phyloP scores from a whole-genome alignment of 2,888 invertebrate genomes.

The Plagodis pulveraria region DNA sequence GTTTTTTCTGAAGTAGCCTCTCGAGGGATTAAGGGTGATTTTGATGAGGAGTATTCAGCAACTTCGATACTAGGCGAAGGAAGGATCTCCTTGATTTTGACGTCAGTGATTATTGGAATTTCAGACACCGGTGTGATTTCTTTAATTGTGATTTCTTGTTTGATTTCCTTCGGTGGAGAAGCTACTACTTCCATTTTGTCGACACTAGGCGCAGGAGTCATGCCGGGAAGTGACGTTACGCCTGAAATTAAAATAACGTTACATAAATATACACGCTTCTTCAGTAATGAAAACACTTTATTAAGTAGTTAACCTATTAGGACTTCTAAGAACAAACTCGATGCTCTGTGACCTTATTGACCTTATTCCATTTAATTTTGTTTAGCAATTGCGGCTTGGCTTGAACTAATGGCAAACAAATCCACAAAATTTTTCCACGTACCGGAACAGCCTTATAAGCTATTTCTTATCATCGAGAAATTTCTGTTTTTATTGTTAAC shows the following conservation, averaged over 20 bases:
- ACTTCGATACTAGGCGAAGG: slow-evolving; percentile 70
- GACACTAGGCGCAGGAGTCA: slow-evolving; percentile 50
- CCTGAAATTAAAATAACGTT: slow-evolving; percentile 49
- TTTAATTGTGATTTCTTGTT: slow-evolving; percentile 82
- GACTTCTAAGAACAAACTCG: no score
- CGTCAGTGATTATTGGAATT: slow-evolving; percentile 73
- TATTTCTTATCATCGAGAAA: no score
- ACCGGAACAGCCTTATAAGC: no score
- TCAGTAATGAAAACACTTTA: neutral
- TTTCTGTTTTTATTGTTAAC: no score
- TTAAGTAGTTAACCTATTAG: no score
- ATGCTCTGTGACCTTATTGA: no score
- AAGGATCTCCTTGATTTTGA: slow-evolving; percentile 76
- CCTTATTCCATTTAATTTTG: no score
- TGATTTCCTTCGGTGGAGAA: slow-evolving; percentile 50
- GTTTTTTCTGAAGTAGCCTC: slow-evolving; percentile 72
- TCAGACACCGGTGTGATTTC: slow-evolving; percentile 85
- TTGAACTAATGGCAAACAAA: no score
- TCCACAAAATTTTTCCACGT: no score
- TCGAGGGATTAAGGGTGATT: slow-evolving; percentile 72
- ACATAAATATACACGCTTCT: neutral
- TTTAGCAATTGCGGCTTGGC: no score
- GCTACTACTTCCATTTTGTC: slow-evolving; percentile 43
- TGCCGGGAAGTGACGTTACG: slow-evolving; percentile 65
- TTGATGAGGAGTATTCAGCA: slow-evolving; percentile 71